Conservation (phyloP, 2,888 invertebrate species). For the Subacronicta megacephala region DNA sequence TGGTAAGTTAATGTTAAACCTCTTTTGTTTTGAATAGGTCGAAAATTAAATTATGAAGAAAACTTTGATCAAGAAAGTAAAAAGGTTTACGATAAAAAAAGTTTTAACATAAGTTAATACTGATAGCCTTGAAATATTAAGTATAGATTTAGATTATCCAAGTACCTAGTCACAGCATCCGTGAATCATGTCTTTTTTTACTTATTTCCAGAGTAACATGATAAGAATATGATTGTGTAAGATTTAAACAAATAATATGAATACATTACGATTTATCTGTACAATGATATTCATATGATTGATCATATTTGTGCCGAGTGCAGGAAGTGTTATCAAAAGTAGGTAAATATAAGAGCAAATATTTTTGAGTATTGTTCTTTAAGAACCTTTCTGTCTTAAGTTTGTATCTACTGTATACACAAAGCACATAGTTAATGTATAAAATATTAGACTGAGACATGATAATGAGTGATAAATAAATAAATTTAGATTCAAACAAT, state of each 20-base stretch:
- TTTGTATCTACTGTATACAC: slow-evolving; percentile 28
- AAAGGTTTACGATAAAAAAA: background rate
- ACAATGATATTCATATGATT: slow-evolving; percentile 55
- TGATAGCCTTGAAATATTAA: background rate
- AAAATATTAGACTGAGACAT: background rate
- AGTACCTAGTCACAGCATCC: slow-evolving; percentile 5
- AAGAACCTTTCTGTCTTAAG: slow-evolving; percentile 19
- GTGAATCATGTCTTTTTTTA: slow-evolving; percentile 21
- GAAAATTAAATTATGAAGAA: background rate
- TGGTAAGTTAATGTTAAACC: slow-evolving; percentile 16
- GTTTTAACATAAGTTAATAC: too few species aligned
- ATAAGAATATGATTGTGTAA: slow-evolving; percentile 57
- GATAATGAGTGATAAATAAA: background rate
- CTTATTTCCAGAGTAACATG: slow-evolving; percentile 31
- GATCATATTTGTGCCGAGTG: slow-evolving; percentile 57
- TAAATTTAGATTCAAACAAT: background rate
- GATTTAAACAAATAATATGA: slow-evolving; percentile 47
- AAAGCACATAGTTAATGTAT: background rate
- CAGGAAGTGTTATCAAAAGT: slow-evolving; percentile 63
- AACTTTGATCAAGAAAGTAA: background rate
- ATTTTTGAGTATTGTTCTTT: slow-evolving; percentile 58
- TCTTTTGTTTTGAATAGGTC: slow-evolving; percentile 1
- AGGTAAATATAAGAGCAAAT: slow-evolving; percentile 55
- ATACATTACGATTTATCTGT: slow-evolving; percentile 55
- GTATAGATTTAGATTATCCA: slow-evolving; percentile 12